A percentile compares a stretch with the other conserved stretches of the same genome.
Conservation (phyloP, 2,888 invertebrate genomes). For the Lymantria monacha region DNA sequence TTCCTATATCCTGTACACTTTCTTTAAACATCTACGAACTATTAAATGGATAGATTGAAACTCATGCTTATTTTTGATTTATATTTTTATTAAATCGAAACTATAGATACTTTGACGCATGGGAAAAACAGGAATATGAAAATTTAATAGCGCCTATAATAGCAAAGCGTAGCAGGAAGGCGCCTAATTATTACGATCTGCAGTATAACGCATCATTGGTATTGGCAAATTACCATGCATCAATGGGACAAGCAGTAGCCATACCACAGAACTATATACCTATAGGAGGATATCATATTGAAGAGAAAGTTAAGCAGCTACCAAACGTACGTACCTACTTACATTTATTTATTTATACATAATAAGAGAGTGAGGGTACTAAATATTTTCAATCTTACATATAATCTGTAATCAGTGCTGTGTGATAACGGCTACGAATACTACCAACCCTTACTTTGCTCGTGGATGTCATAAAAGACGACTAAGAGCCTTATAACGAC, state of each 20-base stretch:
- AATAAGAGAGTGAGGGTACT: too few relatives aligned
- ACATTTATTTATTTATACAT: not conserved
- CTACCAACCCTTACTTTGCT: too few relatives aligned
- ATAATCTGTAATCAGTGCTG: too few relatives aligned
- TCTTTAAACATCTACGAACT: too few relatives aligned
- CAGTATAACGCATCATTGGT: slow-evolving; percentile 35
- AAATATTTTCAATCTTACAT: too few relatives aligned
- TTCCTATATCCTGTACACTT: too few relatives aligned
- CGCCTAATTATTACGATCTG: slow-evolving; percentile 28
- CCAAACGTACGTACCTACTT: slow-evolving; percentile 21
- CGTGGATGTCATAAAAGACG: too few relatives aligned
- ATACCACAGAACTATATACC: slow-evolving; percentile 22
- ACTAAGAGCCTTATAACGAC: too few relatives aligned
- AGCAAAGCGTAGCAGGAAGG: slow-evolving; percentile 15
- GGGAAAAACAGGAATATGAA: slow-evolving; percentile 9
- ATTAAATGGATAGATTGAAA: too few relatives aligned
- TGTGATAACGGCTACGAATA: too few relatives aligned
- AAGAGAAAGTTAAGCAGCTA: slow-evolving; percentile 22
- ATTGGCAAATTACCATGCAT: slow-evolving; percentile 27
- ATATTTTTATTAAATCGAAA: too few relatives aligned
- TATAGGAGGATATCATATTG: slow-evolving; percentile 26
- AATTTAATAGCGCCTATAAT: slow-evolving; percentile 5
- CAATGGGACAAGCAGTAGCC: slow-evolving; percentile 14
- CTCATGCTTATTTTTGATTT: too few relatives aligned
- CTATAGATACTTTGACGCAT: not conserved